Base-by-base conservation (phyloP, 2,113 vertebrate genomes). In the Dascyllus trimaculatus region DNA sequence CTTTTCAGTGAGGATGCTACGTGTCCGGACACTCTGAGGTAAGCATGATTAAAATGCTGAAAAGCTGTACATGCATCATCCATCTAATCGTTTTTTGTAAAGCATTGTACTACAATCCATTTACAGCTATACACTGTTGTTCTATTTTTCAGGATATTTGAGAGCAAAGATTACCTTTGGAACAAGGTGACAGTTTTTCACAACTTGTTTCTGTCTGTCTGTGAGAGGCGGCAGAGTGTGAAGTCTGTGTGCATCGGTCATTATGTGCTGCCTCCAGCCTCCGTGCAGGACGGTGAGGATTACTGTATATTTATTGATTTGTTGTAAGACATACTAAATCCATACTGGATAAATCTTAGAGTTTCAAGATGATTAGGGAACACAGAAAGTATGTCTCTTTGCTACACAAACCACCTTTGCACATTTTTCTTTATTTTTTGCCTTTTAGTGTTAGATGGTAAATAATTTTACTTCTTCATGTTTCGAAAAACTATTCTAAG, bases 241-340 rank as follows among this genome's bases (percentile, higher is more conserved):
- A 90, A 80, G 72, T 95, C 94, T 14, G 87, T 95, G 68, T 65
- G 78, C 10, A 91, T 95, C 1, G 94, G 95, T 52, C 95, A 95
- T 66, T 95, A 93, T 71, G 87, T 95, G 67, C 88, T 95, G 11
- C 94, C 94, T 71, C 94, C 95, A 67, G 66, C 77, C 4, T 77
- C 89, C 43, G 89, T 95, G 25, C 95, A 95, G 84, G 72, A 93
- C 2, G 93, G 94, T 95, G 71, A 87, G 88, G 4, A 73, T 8
- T 2, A 6, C 3, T 68, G 3, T 18, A 2, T 22, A 0, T 22
- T 43, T 54, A 53, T 40, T 75, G 2, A 67, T 17, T 56, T 29
- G 4, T 48, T 80, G 14, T 76, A 22, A 80, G 45, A 3, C 22
- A 48, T 46, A 14, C 25, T 21, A n/a, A 71, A 51, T 25, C n/a